These are phyloP conservation scores for Darwinula stevensoni DNA, from an alignment of 2,888 invertebrate genomes.

Conservation along the genomic window DNA sequence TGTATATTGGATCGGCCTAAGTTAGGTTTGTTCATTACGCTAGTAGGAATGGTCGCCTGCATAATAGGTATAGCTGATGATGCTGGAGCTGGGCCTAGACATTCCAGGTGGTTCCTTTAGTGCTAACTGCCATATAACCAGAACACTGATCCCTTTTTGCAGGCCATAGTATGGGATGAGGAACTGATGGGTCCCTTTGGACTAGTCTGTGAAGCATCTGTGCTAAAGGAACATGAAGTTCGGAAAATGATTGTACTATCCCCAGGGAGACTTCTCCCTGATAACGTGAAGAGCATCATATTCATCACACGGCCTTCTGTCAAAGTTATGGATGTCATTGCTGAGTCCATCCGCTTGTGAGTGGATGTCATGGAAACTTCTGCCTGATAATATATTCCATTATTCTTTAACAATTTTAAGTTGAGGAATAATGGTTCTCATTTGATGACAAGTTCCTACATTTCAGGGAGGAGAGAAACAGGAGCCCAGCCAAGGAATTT, in stretches of 20 bases:
- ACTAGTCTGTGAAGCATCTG: conserved; percentile 21
- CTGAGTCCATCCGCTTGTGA: conserved; percentile 35
- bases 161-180: conserved; percentile 65
- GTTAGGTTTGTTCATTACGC: no score
- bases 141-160: no score
- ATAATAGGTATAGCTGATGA: no score
- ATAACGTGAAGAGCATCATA: conserved; percentile 46
- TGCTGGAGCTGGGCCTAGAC: no score
- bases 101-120: no score
- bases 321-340: conserved; percentile 49
- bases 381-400: neutral
- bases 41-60: no score
- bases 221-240: conserved; percentile 50
- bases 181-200: conserved; percentile 57
- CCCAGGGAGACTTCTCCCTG: conserved; percentile 26
- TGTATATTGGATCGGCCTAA: no score
- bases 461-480: conserved; percentile 20
- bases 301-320: conserved; percentile 55
- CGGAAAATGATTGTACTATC: conserved; percentile 49
- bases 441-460: neutral
- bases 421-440: no score
- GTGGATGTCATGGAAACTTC: conserved; percentile 7
- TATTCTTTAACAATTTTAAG: no score
- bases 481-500: conserved; percentile 31
- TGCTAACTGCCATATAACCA: no score